Base-by-base conservation (phyloP, 2,888 invertebrate genomes). In the Alcis repandata region DNA sequence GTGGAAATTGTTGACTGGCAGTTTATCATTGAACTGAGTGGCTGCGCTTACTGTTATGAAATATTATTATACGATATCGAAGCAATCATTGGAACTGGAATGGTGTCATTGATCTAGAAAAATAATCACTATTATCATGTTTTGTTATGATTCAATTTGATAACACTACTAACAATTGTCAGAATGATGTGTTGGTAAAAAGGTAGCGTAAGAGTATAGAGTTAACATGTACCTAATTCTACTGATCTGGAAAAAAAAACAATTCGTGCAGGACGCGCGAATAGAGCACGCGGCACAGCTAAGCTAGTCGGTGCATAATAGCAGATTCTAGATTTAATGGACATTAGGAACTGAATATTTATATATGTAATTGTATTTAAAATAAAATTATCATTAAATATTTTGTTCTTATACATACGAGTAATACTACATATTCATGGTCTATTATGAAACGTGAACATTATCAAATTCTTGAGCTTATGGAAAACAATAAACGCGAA, bases 401-500 rank as follows among this genome's bases (percentile, higher is more conserved):
- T 36, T 36, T 36, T 36, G 1, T 7, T 11, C 3, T 7, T 36
- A 36, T 2, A 9, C 36, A 7, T 9, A 36, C 1, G 9, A 3
- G 36, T 36, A 36, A 9, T 36, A 27, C 36, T 36, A 11, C 1
- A 41, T 9, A n/a, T 17, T 17, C 7, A 33, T 33, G 15, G n/a
- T 51, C 20, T 0, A 0, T 20, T 38, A 68, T 65, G 71, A 71
- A 73, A 83, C 86, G 83, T 79, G 76, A 68, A 69, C 68, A 74
- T 46, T 69, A 51, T 58, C 70, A 67, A 67, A 79, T 76, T 62
- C 64, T 6, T 49, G 66, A 78, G 89, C 88, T 91, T 82, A 84
- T 7, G n/a, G 67, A 63, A 75, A 71, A 75, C 75, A 79, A 71
- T 74, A 70, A 65, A 70, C 43, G 48, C 62, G 53, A 63, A 61